These are phyloP conservation scores for Scaeva pyrastri DNA, from an alignment of 2,888 invertebrate species.

Conservation along the genomic window DNA sequence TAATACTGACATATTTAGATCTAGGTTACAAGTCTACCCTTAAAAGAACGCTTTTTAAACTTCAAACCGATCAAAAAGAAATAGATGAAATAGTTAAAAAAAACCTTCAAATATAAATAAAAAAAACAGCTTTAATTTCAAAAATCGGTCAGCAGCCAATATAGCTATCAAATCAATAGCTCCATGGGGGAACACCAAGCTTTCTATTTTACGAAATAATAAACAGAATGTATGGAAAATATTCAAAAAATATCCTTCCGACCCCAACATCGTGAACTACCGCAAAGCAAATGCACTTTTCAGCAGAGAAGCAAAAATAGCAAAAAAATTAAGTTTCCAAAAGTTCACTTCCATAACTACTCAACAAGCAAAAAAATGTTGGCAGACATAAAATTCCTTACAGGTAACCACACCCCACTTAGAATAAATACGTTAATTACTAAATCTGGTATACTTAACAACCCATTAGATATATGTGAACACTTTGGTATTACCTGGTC, in stretches of 20 bases:
- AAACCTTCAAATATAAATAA: background rate
- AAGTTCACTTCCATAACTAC: too few relatives aligned
- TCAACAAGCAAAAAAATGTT: too few relatives aligned
- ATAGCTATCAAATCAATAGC: background rate
- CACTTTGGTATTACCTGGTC: constrained; percentile 22
- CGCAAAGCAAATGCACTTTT: too few relatives aligned
- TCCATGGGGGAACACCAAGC: background rate
- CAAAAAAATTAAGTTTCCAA: too few relatives aligned
- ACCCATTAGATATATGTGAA: constrained; percentile 12
- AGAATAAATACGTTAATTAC: background rate
- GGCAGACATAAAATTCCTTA: background rate
- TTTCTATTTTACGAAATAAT: background rate
- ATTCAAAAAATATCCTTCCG: too few relatives aligned
- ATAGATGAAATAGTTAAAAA: background rate
- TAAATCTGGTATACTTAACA: background rate
- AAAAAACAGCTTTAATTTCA: background rate
- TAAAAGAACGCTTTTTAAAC: background rate
- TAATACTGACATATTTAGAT: background rate
- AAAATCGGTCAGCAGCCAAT: background rate
- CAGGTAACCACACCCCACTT: constrained; percentile 12
- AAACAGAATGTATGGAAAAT: too few relatives aligned
- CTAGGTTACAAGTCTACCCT: background rate
- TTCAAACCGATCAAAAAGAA: background rate
- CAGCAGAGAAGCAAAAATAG: too few relatives aligned
- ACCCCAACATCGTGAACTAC: too few relatives aligned